A percentile compares a stretch with the other conserved stretches of the same genome.
phyloP scores from a whole-genome alignment of 2,113 vertebrate genomes.

The Stomatorhinus ivindoensis region DNA sequence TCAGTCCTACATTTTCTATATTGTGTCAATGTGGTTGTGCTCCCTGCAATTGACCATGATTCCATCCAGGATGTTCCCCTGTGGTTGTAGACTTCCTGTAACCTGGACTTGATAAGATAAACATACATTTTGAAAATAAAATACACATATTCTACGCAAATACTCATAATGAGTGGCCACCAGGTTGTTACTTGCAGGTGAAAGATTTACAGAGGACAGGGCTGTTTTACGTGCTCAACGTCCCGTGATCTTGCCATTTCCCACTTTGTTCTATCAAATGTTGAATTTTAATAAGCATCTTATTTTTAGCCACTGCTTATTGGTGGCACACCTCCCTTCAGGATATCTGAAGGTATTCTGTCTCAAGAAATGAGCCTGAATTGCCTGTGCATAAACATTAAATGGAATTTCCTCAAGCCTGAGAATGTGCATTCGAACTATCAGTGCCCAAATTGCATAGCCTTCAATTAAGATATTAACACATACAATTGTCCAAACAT shows the following conservation, averaged over 20 bases:
- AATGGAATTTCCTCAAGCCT: slow-evolving; percentile 18
- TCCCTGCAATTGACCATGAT: neutral
- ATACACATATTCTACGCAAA: neutral
- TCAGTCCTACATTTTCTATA: neutral
- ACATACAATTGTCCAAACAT: slow-evolving; percentile 23
- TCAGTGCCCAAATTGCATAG: slow-evolving; percentile 33
- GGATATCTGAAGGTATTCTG: neutral
- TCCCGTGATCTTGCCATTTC: neutral
- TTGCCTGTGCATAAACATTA: neutral
- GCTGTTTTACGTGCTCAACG: neutral
- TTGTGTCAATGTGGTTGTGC: neutral
- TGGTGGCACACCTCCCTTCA: neutral
- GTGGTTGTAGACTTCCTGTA: neutral
- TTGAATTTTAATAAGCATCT: neutral
- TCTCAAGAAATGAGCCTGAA: neutral
- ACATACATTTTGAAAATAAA: neutral
- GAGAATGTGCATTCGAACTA: slow-evolving; percentile 26
- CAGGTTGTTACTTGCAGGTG: neutral
- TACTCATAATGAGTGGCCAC: neutral
- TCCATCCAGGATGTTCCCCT: neutral
- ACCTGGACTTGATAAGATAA: neutral
- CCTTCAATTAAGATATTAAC: slow-evolving; percentile 31
- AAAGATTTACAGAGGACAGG: neutral
- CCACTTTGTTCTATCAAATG: neutral
- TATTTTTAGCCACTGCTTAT: neutral